A percentile compares a stretch with the other conserved stretches of the same genome.
phyloP scores from a whole-genome alignment of 2,113 vertebrate species.

The Nothoprocta pentlandii region DNA sequence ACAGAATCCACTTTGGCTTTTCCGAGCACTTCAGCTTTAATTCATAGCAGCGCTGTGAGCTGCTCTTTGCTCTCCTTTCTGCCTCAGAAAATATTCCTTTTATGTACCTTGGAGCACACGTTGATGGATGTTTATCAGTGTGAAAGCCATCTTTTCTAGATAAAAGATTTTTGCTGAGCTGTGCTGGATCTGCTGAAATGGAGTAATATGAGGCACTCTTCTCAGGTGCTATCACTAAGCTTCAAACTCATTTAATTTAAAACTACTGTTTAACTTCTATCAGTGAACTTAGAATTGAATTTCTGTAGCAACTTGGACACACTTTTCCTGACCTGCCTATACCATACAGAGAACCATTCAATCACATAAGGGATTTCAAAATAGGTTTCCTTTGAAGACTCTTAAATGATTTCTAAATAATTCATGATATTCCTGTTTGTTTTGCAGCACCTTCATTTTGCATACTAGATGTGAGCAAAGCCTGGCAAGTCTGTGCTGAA shows the following conservation, averaged over 20 bases:
- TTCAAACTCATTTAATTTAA: constrained; percentile 52
- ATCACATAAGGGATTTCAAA: background rate
- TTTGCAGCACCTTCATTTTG: background rate
- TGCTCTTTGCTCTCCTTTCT: background rate
- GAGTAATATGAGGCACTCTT: constrained; percentile 14
- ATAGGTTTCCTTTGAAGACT: background rate
- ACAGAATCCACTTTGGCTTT: background rate
- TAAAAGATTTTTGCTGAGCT: constrained; percentile 54
- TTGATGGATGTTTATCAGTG: constrained; percentile 63
- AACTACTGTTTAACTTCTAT: constrained; percentile 28
- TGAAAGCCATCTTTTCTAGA: constrained; percentile 48
- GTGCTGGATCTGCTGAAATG: constrained; percentile 30
- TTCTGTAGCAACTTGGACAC: constrained; percentile 5
- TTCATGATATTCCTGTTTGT: background rate
- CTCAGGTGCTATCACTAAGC: background rate
- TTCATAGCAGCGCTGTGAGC: background rate
- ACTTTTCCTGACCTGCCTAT: background rate
- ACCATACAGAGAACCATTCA: background rate
- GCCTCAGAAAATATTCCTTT: background rate
- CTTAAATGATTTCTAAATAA: background rate
- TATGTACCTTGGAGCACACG: background rate
- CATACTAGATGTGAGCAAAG: background rate
- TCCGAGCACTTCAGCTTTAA: background rate
- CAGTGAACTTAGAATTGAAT: constrained; percentile 44
- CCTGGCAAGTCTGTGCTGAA: background rate